phyloP scores from a whole-genome alignment of 2,113 vertebrate species.

The Tiliqua scincoides region DNA sequence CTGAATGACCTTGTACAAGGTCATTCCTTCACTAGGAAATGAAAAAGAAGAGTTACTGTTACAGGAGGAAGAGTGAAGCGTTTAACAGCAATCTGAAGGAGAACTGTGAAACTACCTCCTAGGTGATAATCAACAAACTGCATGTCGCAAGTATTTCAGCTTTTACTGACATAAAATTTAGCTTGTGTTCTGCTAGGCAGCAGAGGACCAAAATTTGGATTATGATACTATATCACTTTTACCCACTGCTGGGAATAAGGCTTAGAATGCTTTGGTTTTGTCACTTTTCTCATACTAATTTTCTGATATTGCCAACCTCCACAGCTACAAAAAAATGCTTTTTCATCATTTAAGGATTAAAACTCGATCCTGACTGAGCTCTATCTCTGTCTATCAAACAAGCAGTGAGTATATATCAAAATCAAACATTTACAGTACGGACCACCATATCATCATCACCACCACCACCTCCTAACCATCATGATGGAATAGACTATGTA shows the following conservation, averaged over 20 bases:
- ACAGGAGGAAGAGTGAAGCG: slow-evolving; percentile 33
- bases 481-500: neutral
- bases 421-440: neutral
- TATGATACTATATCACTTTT: slow-evolving; percentile 34
- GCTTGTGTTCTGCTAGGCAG: slow-evolving; percentile 9
- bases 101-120: slow-evolving; percentile 23
- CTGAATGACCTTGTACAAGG: slow-evolving; percentile 50
- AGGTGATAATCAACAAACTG: slow-evolving; percentile 53
- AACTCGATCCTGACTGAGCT: neutral
- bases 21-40: slow-evolving; percentile 50
- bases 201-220: slow-evolving; percentile 50
- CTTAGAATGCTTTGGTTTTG: slow-evolving; percentile 51
- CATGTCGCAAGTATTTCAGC: slow-evolving; percentile 31
- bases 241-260: slow-evolving; percentile 46
- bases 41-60: slow-evolving; percentile 30
- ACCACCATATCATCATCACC: neutral
- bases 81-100: slow-evolving; percentile 51
- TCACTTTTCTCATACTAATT: slow-evolving; percentile 46
- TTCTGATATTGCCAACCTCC: slow-evolving; percentile 50
- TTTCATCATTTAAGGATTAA: slow-evolving; percentile 22
- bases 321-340: slow-evolving; percentile 38
- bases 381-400: neutral
- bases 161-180: slow-evolving; percentile 48
- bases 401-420: neutral
- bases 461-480: neutral